A percentile compares a stretch with the other conserved stretches of the same genome.
Conservation (phyloP, 2,888 invertebrate species). For the Tetragonisca angustula region DNA sequence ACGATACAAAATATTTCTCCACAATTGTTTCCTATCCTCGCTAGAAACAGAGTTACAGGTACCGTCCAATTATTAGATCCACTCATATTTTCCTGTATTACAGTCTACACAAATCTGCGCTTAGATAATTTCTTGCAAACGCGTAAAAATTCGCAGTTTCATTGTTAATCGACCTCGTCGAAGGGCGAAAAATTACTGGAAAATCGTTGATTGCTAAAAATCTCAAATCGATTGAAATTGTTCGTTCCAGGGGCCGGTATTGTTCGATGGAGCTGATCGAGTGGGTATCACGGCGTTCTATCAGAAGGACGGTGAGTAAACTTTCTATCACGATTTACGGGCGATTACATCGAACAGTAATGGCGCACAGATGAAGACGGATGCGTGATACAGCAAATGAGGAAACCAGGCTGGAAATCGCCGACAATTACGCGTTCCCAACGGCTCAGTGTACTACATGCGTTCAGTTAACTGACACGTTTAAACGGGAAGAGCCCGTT, state of each 20-base stretch:
- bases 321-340: neutral
- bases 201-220: neutral
- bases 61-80: too few relatives aligned
- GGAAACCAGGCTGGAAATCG: slow-evolving; percentile 27
- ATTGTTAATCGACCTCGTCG: neutral
- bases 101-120: too few relatives aligned
- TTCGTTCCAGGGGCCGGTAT: slow-evolving; percentile 92
- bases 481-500: slow-evolving; percentile 62
- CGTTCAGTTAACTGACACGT: slow-evolving; percentile 56
- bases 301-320: slow-evolving; percentile 92
- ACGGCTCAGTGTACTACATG: slow-evolving; percentile 32
- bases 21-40: too few relatives aligned
- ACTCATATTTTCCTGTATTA: too few relatives aligned
- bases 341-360: neutral
- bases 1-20: too few relatives aligned
- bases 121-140: too few relatives aligned
- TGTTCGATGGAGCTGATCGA: slow-evolving; percentile 94
- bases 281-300: slow-evolving; percentile 94
- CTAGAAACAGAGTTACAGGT: too few relatives aligned
- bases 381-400: slow-evolving; percentile 27
- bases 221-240: neutral
- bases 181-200: too few relatives aligned
- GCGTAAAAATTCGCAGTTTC: too few relatives aligned
- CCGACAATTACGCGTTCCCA: slow-evolving; percentile 44
- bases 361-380: neutral